Evolutionary conservation across 2,888 invertebrate genomes (phyloP), one percentile per base, ranked within the genome.

Genomic region (Helleia helle): DNA sequence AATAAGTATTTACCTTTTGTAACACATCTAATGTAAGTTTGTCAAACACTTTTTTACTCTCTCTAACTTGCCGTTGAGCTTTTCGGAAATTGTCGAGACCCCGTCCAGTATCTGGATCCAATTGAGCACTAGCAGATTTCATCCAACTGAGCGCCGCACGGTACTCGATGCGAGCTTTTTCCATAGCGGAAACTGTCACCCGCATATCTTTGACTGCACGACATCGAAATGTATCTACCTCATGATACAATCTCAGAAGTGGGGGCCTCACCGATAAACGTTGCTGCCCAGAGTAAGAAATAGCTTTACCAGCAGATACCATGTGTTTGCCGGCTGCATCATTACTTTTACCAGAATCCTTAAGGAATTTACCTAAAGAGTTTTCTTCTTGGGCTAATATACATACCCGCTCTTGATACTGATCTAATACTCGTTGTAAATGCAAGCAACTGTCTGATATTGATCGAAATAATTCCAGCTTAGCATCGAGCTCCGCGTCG

Each of bases 61-160:
- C 87, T 27, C 92, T 87, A 1, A 93, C 93, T 74, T 92, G 92
- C 0, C 90, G 87, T 62, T 93, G 92, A 9, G 96, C 96, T 71
- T 96, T 97, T 50, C 99, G 88, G 71, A 98, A 99, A 71, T 94
- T 95, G 56, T 99, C 98, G 49, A 99, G 83, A 40, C 98, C 97
- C 58, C 95, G 94, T 43, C 94, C 95, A 0, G 96, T 95, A 64
- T 99, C 99, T 0, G 99, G 99, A 73, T 99, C 98, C 24, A 99
- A 86, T 66, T 97, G 95, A 46, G 93, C 91, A 26, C 97, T 97
- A 1, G 95, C 91, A 43, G 98, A 96, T 79, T 99, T 99, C 98
- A 99, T 99, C 99, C 99, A 99, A 55, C 92, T 93, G n/a, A 95
- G 75, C 0, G 94, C 93, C 0, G 94, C 99, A 39, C 99, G 88